Conservation (phyloP, 1,140 invertebrate species). For the Cecropterus lyciades region DNA sequence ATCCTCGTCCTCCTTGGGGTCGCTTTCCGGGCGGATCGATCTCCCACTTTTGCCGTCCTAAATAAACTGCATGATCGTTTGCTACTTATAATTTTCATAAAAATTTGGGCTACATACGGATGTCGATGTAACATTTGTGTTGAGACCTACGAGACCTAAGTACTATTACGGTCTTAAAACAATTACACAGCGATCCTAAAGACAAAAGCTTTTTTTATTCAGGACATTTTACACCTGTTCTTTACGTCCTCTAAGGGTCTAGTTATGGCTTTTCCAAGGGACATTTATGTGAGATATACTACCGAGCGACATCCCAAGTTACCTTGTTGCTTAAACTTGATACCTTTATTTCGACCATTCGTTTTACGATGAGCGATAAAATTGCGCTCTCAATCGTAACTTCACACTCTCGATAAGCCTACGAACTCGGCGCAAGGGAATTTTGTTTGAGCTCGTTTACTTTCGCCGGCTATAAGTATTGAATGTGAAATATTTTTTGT, state of each 20-base stretch:
- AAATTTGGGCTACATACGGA: no score
- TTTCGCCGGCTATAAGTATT: neutral
- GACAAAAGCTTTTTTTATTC: no score
- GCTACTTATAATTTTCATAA: no score
- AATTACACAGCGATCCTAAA: no score
- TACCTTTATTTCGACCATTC: conserved; percentile 16
- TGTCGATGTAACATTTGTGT: no score
- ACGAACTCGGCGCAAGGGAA: neutral
- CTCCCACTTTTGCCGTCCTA: no score
- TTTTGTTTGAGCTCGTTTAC: conserved; percentile 1
- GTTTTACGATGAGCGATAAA: conserved; percentile 16
- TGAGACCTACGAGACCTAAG: no score
- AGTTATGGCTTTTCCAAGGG: neutral
- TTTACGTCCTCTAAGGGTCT: neutral
- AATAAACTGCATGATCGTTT: no score
- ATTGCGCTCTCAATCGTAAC: conserved; percentile 14
- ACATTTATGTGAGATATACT: conserved; percentile 15
- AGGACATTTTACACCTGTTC: neutral
- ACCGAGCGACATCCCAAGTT: conserved; percentile 12
- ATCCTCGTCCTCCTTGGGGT: no score
- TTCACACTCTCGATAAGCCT: conserved; percentile 3
- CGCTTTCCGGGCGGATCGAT: no score
- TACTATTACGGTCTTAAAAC: no score
- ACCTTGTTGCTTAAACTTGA: conserved; percentile 13
- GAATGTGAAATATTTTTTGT: no score